Evolutionary conservation across 2,888 invertebrate genomes (phyloP).

Genomic region (Hartigia nigra): DNA sequence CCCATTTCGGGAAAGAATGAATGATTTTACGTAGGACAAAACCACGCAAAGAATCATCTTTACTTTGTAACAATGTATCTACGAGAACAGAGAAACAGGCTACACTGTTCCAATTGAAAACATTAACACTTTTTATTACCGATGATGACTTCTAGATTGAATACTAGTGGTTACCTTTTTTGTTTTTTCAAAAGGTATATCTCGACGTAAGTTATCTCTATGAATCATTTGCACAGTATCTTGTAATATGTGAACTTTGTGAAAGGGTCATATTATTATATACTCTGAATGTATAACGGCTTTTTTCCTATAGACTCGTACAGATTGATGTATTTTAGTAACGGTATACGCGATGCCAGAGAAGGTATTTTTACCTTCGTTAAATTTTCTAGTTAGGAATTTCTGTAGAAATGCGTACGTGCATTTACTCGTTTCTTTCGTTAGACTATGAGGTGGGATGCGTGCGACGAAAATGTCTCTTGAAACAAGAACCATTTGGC

Average conservation of each 20-base stretch:
- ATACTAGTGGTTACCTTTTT: background rate
- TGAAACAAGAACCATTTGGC: conserved; percentile 25
- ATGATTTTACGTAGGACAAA: background rate
- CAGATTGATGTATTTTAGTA: background rate
- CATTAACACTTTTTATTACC: background rate
- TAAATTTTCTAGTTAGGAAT: background rate
- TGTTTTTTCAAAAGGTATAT: background rate
- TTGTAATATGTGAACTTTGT: background rate
- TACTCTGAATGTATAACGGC: background rate
- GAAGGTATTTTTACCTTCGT: background rate
- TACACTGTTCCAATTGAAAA: background rate
- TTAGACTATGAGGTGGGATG: background rate
- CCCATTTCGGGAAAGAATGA: background rate
- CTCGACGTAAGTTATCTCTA: background rate
- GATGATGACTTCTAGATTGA: background rate
- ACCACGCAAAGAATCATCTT: background rate
- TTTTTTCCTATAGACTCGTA: background rate
- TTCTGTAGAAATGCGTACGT: background rate
- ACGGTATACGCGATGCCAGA: too few relatives aligned
- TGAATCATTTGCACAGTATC: background rate
- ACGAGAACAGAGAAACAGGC: background rate
- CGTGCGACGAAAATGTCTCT: background rate
- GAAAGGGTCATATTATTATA: background rate
- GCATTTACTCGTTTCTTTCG: background rate
- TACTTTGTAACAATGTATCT: background rate